Evolutionary conservation across 2,888 invertebrate species (phyloP), one percentile per base, ranked within the genome.

Genomic region (Drosophila melanocephala): DNA sequence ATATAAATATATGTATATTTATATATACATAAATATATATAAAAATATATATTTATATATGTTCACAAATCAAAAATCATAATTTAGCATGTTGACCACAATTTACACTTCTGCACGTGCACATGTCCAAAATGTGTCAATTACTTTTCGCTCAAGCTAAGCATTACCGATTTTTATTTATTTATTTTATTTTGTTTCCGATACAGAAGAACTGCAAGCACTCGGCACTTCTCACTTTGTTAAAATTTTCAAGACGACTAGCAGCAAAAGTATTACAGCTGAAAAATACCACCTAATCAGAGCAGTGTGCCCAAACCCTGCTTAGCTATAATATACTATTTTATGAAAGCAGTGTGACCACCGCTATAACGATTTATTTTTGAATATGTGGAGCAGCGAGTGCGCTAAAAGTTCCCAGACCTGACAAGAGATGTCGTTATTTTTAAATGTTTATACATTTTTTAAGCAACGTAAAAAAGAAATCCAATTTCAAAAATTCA

Each of bases 111-210:
- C 14, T 58, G 51, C 50, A 72, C 77, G 71, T 77, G 77, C 56
- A 74, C 42, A 65, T 72, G 37, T 44, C 32, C 35, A 28, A 79
- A 67, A 67, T 77, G 63, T 74, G 77, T 69, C 60, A 68, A 74
- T 58, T 57, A 57, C 35, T 47, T 51, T 47, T 28, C 33, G 57
- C 59, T 53, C 10, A 63, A 56, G 66, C 57, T 72, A 59, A 59
- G 67, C 57, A 75, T 80, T 80, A 80, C 80, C 80, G 75, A 72
- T 77, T 77, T 77, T 62, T 61, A 61, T 78, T 66, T 80, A 77
- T 80, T 80, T 80, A 66, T 72, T 72, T 73, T 67, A 65, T 72
- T 72, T 65, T 65, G 69, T 33, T 74, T 70, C 62, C 66, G 59
- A 72, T n/a, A 33, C 57, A 65, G 35, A 56, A 65, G 28, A 64